Base-by-base conservation (phyloP, 2,888 invertebrate genomes). In the Drosophila suboccidentalis region DNA sequence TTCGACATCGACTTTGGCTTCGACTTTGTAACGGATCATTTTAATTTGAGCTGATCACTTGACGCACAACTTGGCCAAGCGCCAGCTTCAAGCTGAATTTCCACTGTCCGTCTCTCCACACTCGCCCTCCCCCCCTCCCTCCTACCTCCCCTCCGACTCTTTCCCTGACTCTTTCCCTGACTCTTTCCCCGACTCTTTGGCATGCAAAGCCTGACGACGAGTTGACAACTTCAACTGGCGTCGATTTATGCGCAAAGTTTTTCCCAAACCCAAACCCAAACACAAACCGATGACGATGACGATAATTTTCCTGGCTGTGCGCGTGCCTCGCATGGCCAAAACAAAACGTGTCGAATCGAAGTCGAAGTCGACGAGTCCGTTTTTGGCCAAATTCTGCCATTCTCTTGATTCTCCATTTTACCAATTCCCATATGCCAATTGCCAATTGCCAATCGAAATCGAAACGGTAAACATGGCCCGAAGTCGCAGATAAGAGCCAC, bases 201-300 rank as follows among this genome's bases (percentile, higher is more conserved):
- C 55, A 57, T 57, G 55, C 55, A 57, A 57, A 55, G 44, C 36
- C 44, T 34, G 67, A 70, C 62, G 79, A 78, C 76, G 69, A 41
- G 70, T 82, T 82, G 82, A 81, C 84, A 82, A 61, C 74, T 71
- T 76, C 84, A 82, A 61, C 74, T 71, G 78, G 77, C 86, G 80
- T 79, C 82, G 75, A 78, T 80, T 86, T 86, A 80, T 80, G 71
- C 63, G 66, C 71, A 55, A 65, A 41, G 62, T 62, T 60, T 78
- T 67, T 47, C 71, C 50, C 49, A 49, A 49, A 22, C 22, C 22
- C 22, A 22, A 22, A 22, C 22, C 3, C 22, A 22, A 22, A 22
- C 22, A 1, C 19, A 19, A 19, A 19, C 19, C 19, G 19, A 19
- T 19, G 19, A 19, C 22, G 22, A 22, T 22, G 22, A 22, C 22